Percentiles rank a stretch among this genome's conserved stretches.
These are phyloP conservation scores for Synodontis membranacea DNA, from an alignment of 2,113 vertebrate genomes.

Conservation along the genomic window DNA sequence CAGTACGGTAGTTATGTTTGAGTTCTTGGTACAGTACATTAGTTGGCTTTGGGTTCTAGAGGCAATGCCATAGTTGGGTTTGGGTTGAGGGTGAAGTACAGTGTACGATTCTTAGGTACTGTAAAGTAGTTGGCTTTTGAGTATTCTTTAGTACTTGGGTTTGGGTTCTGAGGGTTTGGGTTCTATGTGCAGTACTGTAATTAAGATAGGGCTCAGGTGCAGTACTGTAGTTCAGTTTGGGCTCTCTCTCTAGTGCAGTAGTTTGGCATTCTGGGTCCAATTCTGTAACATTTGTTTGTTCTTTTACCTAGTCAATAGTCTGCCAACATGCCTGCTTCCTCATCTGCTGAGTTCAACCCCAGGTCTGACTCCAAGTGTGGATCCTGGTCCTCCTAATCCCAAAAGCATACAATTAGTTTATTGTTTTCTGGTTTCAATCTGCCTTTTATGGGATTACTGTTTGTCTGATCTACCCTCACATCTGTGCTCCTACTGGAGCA, in stretches of 20 bases:
- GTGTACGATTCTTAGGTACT: no score
- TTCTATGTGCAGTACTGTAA: no score
- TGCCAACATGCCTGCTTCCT: background rate
- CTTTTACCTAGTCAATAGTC: no score
- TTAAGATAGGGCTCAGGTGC: no score
- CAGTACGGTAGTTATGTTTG: background rate
- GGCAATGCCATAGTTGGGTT: no score
- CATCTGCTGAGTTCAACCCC: background rate
- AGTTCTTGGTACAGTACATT: background rate
- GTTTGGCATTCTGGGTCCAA: no score
- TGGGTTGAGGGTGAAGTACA: no score
- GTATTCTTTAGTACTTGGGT: no score
- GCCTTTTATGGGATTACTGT: background rate
- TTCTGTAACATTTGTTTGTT: no score
- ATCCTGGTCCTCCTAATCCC: background rate
- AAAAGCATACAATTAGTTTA: background rate
- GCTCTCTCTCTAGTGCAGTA: background rate
- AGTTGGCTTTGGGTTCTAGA: background rate
- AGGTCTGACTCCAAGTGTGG: background rate
- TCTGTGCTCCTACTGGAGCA: background rate
- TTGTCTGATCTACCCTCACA: background rate
- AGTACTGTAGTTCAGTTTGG: no score
- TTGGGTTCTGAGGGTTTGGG: background rate
- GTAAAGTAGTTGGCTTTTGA: background rate
- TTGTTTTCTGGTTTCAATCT: no score